These are phyloP conservation scores for Scaptomyza hsui DNA, from an alignment of 1,140 invertebrate species.

Conservation along the genomic window DNA sequence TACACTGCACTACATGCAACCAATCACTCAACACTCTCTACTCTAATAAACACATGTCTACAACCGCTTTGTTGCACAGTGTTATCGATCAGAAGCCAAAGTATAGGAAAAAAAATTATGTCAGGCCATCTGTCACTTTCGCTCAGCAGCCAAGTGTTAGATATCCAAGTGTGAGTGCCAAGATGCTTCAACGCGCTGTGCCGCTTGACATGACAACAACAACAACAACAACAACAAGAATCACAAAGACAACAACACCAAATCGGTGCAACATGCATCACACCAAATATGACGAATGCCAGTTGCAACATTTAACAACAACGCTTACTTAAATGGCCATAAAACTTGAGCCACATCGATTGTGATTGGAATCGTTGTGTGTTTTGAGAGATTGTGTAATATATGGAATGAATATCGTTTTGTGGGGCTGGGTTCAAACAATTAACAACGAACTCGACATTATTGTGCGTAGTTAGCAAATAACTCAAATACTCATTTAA, in stretches of 20 bases:
- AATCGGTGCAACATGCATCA: slow-evolving; percentile 70
- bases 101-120: slow-evolving; percentile 13
- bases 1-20: slow-evolving; percentile 24
- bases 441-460: slow-evolving; percentile 45
- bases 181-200: slow-evolving; percentile 53
- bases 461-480: slow-evolving; percentile 33
- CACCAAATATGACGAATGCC: slow-evolving; percentile 80
- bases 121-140: slow-evolving; percentile 70
- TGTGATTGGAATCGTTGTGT: slow-evolving; percentile 28
- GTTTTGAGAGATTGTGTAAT: slow-evolving; percentile 60
- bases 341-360: slow-evolving; percentile 43
- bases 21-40: too few relatives aligned
- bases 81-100: slow-evolving; percentile 35
- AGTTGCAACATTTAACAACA: slow-evolving; percentile 65
- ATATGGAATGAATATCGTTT: slow-evolving; percentile 47
- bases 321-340: slow-evolving; percentile 64
- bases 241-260: slow-evolving; percentile 46
- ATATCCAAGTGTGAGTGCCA: slow-evolving; percentile 46
- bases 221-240: slow-evolving; percentile 44
- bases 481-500: slow-evolving; percentile 40
- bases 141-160: slow-evolving; percentile 56
- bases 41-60: not conserved
- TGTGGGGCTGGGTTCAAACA: slow-evolving; percentile 43
- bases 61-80: slow-evolving; percentile 41
- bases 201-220: slow-evolving; percentile 53